Evolutionary conservation across 2,797 vertebrate genomes (phyloP), one percentile per base, ranked within the genome.

Genomic region (Phataginus tetradactyla): DNA sequence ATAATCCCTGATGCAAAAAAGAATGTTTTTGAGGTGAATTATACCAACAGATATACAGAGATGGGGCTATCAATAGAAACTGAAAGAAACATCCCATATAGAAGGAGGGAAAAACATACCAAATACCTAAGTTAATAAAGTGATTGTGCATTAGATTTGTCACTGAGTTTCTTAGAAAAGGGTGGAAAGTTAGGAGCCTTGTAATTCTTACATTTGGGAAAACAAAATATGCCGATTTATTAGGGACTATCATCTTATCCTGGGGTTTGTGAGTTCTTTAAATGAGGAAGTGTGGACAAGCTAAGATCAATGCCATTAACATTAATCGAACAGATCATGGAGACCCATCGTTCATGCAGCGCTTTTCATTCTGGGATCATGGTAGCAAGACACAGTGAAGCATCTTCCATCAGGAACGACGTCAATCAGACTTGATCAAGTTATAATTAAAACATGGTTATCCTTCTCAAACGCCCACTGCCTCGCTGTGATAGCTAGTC

Each of bases 41-140:
- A 87, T 0, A 90, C 10, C 27, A 78, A 89, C 0, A 74, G 21
- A 90, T 32, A 63, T 8, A n/a, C 37, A 83, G 34, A 96, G 89
- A 37, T 20, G 18, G 37, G 8, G 12, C 61, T 90, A 37, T 29
- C 45, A 57, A 42, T 20, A 84, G 27, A 91, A 94, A 92, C 7
- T 89, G 32, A 95, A 88, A 85, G 57, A 42, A 83, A 81, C 94
- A 64, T 89, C 45, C 21, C 75, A 75, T 25, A 29, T 15, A 88
- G 63, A 64, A 80, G 42, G 15, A 95, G 96, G 23, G 23, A 10
- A 78, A 95, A 97, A 61, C 17, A 85, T 17, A 74, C 4, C 25
- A 72, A 72, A 87, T 63, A 92, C 14, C 17, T 59, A 84, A 66
- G 21, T 66, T 90, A 94, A 87, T 66, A 95, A 85, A 91, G 7